These are phyloP conservation scores for Probosciger aterrimus DNA, from an alignment of 2,113 vertebrate species.

Conservation along the genomic window DNA sequence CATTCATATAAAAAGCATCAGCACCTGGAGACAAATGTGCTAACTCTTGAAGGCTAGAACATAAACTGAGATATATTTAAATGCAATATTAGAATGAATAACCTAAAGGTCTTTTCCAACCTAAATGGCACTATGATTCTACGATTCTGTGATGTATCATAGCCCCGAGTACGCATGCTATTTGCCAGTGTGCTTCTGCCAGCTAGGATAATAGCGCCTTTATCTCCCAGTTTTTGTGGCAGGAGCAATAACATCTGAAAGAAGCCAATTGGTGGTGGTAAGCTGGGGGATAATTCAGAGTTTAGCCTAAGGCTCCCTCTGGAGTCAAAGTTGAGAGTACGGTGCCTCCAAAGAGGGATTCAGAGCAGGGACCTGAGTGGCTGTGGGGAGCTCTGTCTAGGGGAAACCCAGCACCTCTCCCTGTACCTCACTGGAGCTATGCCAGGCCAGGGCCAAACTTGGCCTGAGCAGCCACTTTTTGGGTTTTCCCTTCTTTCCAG, in stretches of 20 bases:
- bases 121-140: neutral
- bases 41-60: neutral
- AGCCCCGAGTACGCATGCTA: neutral
- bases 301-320: slow-evolving; percentile 46
- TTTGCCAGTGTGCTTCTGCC: neutral
- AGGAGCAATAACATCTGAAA: neutral
- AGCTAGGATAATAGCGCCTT: neutral
- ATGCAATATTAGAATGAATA: neutral
- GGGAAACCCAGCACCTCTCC: neutral
- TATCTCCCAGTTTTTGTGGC: neutral
- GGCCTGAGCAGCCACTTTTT: neutral
- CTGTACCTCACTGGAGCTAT: fast-evolving
- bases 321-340: slow-evolving; percentile 3
- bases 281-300: neutral
- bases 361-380: neutral
- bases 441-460: neutral
- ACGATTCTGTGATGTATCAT: neutral
- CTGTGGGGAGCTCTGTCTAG: neutral
- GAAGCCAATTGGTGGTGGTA: neutral
- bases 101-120: neutral
- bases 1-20: neutral
- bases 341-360: neutral
- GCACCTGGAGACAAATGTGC: neutral
- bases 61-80: neutral
- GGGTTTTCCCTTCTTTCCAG: neutral